Evolutionary conservation across 2,888 invertebrate genomes (phyloP), one percentile per base, ranked within the genome.

Genomic region (Lutraria lutraria): DNA sequence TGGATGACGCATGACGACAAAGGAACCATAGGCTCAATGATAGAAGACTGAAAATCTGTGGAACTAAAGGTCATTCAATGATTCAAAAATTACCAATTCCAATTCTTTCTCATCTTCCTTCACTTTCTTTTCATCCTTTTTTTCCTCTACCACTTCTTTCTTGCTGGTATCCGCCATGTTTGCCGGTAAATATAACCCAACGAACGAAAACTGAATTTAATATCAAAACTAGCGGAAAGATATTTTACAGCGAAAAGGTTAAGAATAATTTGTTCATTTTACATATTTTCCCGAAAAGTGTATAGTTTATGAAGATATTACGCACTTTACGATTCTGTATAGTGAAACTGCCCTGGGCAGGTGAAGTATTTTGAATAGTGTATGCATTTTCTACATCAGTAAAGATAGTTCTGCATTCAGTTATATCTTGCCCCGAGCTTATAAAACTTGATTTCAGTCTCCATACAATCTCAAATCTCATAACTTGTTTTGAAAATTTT

Each of bases 101-200:
- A 96, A 97, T 93, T 97, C 96, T 90, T 96, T 96, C 53, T 95
- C 94, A 81, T 95, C 95, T 81, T 94, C 97, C 84, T 93, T 97
- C 63, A 94, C 97, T 83, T 93, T 97, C 97, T 97, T 97, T 94
- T 96, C 97, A 91, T 97, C 95, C 90, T 97, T 92, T 96, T 96
- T 92, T 96, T 97, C 93, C 96, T 89, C 86, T 83, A 84, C 92
- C 96, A 97, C 63, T 95, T 95, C 93, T 96, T 96, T 63, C 90
- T 95, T 94, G 94, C 96, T 97, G 60, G 96, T 96, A 92, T 96
- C 97, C 91, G 95, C 95, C 96, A 96, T 96, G 91, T 93, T 95
- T 94, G 90, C 92, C 92, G 93, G 92, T 92, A 63, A 54, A 72
- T 54, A 79, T 12, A 81, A 81, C 81, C 81, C 81, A 52, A 81